Evolutionary conservation across 2,888 invertebrate species (phyloP), one percentile per base, ranked within the genome.

Genomic region (Cheilosia pagana): DNA sequence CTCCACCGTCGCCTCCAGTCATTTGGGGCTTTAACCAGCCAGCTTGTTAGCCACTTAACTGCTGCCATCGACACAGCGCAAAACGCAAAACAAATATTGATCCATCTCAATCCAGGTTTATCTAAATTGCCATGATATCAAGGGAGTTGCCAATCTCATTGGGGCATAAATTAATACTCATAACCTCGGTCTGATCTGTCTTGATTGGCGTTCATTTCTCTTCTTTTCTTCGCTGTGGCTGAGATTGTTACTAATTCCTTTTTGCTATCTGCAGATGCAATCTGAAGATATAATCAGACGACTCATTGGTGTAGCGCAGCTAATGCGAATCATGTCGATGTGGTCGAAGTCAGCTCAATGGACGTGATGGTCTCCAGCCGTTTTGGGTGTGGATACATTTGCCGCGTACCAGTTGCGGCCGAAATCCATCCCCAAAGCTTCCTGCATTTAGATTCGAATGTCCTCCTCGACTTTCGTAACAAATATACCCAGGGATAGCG

Each of bases 191-290:
- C 55, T 50, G 82, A 67, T 78, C 82, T 53, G 74, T 39, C 78
- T 79, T 75, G 79, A 74, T 79, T 85, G 83, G 83, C 75, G 68
- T 85, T 71, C 79, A 63, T 85, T 79, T 83, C 74, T 74, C 72
- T 78, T 63, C 67, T 74, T 78, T 78, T 74, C 79, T 79, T 60
- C 25, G 60, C 59, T 70, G 57, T 23, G 53, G 31, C 25, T 60
- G 45, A 60, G 79, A 70, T 85, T 79, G 70, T 85, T 85, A 48
- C 79, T 83, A 83, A 83, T 83, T 79, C 83, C 57, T 62, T 53
- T 62, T 52, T n/a, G 65, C 59, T 65, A 85, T 85, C 83, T 21
- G 7, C 19, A 68, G 83, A 83, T 83, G 19, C 62, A 68, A 85
- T 85, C 83, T 65, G 28, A 45, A 14, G 83, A 85, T 85, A 75